These are phyloP conservation scores for Neodiprion virginianus DNA, from an alignment of 1,140 invertebrate species.

Conservation along the genomic window DNA sequence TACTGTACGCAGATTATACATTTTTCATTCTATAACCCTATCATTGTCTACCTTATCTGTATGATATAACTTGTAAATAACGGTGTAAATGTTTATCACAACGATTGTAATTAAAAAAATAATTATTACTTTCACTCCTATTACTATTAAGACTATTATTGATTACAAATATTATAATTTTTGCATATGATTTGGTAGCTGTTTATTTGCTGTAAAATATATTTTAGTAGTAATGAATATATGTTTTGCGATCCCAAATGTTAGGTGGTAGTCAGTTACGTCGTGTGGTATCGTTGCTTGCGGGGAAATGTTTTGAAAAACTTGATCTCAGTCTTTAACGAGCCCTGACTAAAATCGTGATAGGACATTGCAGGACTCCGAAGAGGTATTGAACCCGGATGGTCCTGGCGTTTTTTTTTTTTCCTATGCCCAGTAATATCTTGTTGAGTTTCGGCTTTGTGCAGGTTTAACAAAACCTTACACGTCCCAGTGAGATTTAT, in stretches of 20 bases:
- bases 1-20: not conserved
- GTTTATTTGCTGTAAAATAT: constrained; percentile 34
- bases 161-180: constrained; percentile 37
- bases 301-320: not conserved
- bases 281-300: not conserved
- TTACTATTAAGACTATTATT: constrained; percentile 20
- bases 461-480: too few species aligned
- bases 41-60: constrained; percentile 33
- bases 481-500: too few species aligned
- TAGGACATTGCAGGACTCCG: too few species aligned
- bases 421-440: too few species aligned
- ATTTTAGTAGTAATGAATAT: constrained; percentile 21
- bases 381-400: too few species aligned
- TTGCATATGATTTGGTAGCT: constrained; percentile 35
- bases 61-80: constrained; percentile 49
- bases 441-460: too few species aligned
- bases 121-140: not conserved
- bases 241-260: constrained; percentile 11
- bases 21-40: not conserved
- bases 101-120: not conserved
- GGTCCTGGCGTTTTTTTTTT: too few species aligned
- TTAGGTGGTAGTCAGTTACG: constrained; percentile 11
- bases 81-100: constrained; percentile 42
- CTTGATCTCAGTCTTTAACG: too few species aligned
- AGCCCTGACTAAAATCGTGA: too few species aligned